Evolutionary conservation across 2,888 invertebrate genomes (phyloP).

Genomic region (Herminia tarsipennalis): DNA sequence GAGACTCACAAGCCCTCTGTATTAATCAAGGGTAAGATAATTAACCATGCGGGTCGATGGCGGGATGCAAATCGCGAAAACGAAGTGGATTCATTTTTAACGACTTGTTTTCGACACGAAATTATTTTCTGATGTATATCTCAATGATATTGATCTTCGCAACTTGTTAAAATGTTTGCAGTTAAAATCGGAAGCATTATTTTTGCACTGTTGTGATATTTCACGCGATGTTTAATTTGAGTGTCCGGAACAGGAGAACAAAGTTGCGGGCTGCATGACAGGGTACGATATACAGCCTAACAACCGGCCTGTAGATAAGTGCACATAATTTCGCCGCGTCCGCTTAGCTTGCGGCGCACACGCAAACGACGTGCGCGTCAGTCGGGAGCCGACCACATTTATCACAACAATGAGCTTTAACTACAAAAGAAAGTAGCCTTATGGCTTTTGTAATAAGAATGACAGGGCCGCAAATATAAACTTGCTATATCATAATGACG

Average conservation of each 20-base stretch:
- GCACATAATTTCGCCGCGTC: slow-evolving; percentile 78
- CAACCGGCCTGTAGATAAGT: slow-evolving; percentile 70
- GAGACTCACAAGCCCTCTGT: slow-evolving; percentile 45
- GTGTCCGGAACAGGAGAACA: slow-evolving; percentile 27
- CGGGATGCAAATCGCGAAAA: slow-evolving; percentile 21
- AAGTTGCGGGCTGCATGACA: slow-evolving; percentile 52
- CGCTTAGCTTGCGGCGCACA: slow-evolving; percentile 73
- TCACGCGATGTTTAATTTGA: slow-evolving; percentile 10
- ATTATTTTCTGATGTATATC: no score
- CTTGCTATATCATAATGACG: slow-evolving; percentile 48
- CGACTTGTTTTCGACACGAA: neutral
- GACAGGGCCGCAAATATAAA: slow-evolving; percentile 27
- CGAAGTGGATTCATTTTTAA: neutral
- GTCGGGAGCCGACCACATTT: slow-evolving; percentile 59
- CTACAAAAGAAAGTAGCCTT: slow-evolving; percentile 45
- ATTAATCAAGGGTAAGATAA: slow-evolving; percentile 57
- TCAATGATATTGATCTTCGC: neutral
- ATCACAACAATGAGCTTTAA: slow-evolving; percentile 38
- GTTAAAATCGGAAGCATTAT: neutral
- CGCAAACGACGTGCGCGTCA: slow-evolving; percentile 74
- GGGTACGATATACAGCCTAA: slow-evolving; percentile 67
- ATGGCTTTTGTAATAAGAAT: slow-evolving; percentile 37
- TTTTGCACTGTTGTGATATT: slow-evolving; percentile 6
- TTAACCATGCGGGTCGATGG: slow-evolving; percentile 46
- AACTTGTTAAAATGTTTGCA: neutral